phyloP scores from a whole-genome alignment of 92 coral and sea anemone genomes.

The Hydrozoanthus gracilis region DNA sequence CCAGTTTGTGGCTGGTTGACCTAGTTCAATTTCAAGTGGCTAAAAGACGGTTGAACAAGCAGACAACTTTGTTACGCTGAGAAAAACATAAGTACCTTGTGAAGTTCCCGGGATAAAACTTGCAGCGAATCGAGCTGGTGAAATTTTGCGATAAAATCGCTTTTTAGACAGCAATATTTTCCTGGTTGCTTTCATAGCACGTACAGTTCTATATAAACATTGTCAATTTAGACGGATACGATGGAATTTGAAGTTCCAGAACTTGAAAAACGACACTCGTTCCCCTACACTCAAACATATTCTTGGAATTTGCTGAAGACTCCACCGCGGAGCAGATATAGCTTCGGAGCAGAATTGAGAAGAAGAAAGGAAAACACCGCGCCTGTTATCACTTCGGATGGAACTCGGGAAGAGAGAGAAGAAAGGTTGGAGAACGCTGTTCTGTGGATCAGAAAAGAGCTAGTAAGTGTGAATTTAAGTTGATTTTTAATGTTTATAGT shows the following conservation, averaged over 20 bases:
- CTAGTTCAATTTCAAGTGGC: slow-evolving; percentile 1
- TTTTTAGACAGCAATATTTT: background rate
- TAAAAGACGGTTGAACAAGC: background rate
- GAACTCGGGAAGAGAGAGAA: slow-evolving; percentile 86
- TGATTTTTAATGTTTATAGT: background rate
- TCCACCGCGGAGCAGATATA: slow-evolving; percentile 32
- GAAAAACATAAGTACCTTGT: background rate
- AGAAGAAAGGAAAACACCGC: slow-evolving; percentile 45
- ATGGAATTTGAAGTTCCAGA: slow-evolving; percentile 52
- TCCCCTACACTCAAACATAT: slow-evolving; percentile 73
- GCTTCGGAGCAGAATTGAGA: slow-evolving; percentile 51
- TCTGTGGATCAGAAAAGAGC: slow-evolving; percentile 89
- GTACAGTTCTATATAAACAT: slow-evolving; percentile 12
- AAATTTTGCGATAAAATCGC: background rate
- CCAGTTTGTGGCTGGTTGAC: slow-evolving; percentile 15
- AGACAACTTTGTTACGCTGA: background rate
- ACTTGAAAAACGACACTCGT: slow-evolving; percentile 78
- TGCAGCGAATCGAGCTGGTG: background rate
- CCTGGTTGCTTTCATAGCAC: background rate
- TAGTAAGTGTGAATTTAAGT: slow-evolving; percentile 65
- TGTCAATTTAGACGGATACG: slow-evolving; percentile 19
- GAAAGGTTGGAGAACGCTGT: slow-evolving; percentile 86
- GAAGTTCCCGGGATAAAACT: background rate
- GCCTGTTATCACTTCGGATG: slow-evolving; percentile 82
- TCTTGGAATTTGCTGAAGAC: slow-evolving; percentile 73